These are phyloP conservation scores for Sceloporus tristichus DNA, from an alignment of 2,113 vertebrate genomes.

Conservation along the genomic window DNA sequence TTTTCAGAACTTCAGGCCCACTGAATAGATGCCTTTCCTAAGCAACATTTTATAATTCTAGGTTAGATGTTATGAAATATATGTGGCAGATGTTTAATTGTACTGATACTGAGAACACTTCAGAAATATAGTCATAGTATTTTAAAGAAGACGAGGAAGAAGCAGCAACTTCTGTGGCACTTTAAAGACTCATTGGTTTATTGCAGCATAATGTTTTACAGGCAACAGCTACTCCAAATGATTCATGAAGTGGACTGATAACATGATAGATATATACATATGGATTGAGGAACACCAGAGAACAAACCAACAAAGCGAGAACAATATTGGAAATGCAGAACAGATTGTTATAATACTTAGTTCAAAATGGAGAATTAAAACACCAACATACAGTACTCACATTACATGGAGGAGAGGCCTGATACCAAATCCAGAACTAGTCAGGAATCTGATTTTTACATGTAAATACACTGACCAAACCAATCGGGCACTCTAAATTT, in stretches of 20 bases:
- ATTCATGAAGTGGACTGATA: slow-evolving; percentile 28
- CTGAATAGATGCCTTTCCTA: background rate
- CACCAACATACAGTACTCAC: slow-evolving; percentile 19
- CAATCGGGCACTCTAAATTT: slow-evolving; percentile 23
- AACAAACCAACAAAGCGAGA: slow-evolving; percentile 32
- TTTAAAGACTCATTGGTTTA: slow-evolving; percentile 41
- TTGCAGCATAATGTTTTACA: slow-evolving; percentile 47
- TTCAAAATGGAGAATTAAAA: slow-evolving; percentile 27
- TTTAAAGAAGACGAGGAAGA: background rate
- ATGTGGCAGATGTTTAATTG: background rate
- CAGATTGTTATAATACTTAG: slow-evolving; percentile 11
- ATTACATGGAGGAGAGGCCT: slow-evolving; percentile 16
- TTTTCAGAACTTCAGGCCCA: background rate
- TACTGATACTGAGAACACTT: background rate
- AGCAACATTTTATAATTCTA: background rate
- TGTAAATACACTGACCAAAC: slow-evolving; percentile 4
- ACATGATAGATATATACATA: slow-evolving; percentile 33
- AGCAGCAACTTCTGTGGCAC: slow-evolving; percentile 13
- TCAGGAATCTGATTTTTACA: slow-evolving; percentile 8
- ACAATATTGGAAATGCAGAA: slow-evolving; percentile 13
- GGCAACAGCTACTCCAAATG: slow-evolving; percentile 44
- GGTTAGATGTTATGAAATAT: background rate
- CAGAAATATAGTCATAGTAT: background rate
- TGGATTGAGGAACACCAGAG: slow-evolving; percentile 33
- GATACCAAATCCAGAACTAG: slow-evolving; percentile 31